Evolutionary conservation across 2,888 invertebrate genomes (phyloP).

Genomic region (Zaprionus lineosus): DNA sequence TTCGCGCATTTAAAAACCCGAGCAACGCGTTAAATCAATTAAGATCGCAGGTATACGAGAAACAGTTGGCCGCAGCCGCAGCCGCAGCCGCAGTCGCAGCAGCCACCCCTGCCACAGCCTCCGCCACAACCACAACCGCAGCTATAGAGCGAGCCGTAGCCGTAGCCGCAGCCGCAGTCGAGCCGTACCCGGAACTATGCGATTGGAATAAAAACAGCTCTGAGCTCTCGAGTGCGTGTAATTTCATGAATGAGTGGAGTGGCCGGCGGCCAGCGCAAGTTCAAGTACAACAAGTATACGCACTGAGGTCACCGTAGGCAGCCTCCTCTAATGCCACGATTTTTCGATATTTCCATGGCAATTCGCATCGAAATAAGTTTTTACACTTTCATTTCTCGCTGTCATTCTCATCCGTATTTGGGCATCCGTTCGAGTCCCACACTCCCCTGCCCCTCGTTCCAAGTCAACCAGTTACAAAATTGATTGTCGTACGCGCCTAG

Average conservation of each 20-base stretch:
- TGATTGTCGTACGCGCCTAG: too few relatives aligned
- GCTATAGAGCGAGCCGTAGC: too few relatives aligned
- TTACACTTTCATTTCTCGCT: slow-evolving; percentile 34
- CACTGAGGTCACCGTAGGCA: slow-evolving; percentile 35
- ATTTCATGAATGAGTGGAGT: slow-evolving; percentile 40
- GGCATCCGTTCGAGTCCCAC: neutral
- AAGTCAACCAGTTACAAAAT: too few relatives aligned
- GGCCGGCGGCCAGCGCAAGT: slow-evolving; percentile 33
- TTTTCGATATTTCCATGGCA: slow-evolving; percentile 1
- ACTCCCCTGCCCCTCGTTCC: neutral
- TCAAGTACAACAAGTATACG: slow-evolving; percentile 57
- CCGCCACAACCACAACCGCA: neutral
- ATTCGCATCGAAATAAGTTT: slow-evolving; percentile 1
- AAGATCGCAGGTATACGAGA: slow-evolving; percentile 26
- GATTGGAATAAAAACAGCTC: slow-evolving; percentile 15
- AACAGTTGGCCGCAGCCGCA: neutral
- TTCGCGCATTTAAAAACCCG: slow-evolving; percentile 1
- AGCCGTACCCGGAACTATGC: slow-evolving; percentile 33
- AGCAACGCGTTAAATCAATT: slow-evolving; percentile 56
- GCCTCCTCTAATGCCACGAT: slow-evolving; percentile 31
- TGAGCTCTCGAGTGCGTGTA: slow-evolving; percentile 21
- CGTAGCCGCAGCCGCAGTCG: neutral
- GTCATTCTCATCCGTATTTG: slow-evolving; percentile 30
- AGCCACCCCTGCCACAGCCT: neutral
- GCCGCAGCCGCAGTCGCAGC: slow-evolving; percentile 17